Evolutionary conservation across 1,140 invertebrate genomes (phyloP).

Genomic region (Proctacanthus coquilletti): DNA sequence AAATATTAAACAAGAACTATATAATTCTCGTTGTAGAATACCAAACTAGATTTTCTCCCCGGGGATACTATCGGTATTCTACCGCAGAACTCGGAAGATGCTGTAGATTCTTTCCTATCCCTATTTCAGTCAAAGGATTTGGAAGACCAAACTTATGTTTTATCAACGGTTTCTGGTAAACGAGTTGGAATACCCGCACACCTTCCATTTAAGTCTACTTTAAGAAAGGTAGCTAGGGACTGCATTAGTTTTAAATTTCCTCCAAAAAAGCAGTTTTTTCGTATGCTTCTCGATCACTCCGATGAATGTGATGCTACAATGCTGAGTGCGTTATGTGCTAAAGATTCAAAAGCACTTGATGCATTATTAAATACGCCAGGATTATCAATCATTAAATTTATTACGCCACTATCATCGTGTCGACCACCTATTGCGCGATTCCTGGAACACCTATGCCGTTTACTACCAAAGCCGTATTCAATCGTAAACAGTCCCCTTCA

Average conservation of each 20-base stretch:
- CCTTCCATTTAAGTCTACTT: constrained; percentile 20
- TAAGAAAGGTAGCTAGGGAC: constrained; percentile 23
- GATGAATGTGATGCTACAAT: constrained; percentile 13
- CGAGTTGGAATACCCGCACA: constrained; percentile 21
- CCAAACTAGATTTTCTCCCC: constrained; percentile 11
- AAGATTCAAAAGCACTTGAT: constrained; percentile 13
- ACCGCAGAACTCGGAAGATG: constrained; percentile 10
- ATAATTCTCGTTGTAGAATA: not conserved
- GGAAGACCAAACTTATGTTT: constrained; percentile 9
- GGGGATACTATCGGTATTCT: constrained; percentile 22
- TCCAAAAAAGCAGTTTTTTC: constrained; percentile 29
- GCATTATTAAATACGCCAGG: constrained; percentile 14
- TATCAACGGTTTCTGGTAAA: constrained; percentile 14
- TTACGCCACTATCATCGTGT: constrained; percentile 46
- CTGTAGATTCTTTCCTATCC: constrained; percentile 12
- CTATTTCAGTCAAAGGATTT: constrained; percentile 11
- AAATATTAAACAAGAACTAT: not conserved
- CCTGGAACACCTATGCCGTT: constrained; percentile 53
- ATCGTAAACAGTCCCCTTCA: constrained; percentile 49
- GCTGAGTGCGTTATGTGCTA: constrained; percentile 16
- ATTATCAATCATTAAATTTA: constrained; percentile 41
- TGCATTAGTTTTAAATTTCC: constrained; percentile 23
- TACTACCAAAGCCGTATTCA: constrained; percentile 65
- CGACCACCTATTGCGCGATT: constrained; percentile 45
- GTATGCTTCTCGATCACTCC: constrained; percentile 13